These are phyloP conservation scores for Diceros bicornis DNA, from an alignment of 2,797 vertebrate genomes.

Conservation along the genomic window DNA sequence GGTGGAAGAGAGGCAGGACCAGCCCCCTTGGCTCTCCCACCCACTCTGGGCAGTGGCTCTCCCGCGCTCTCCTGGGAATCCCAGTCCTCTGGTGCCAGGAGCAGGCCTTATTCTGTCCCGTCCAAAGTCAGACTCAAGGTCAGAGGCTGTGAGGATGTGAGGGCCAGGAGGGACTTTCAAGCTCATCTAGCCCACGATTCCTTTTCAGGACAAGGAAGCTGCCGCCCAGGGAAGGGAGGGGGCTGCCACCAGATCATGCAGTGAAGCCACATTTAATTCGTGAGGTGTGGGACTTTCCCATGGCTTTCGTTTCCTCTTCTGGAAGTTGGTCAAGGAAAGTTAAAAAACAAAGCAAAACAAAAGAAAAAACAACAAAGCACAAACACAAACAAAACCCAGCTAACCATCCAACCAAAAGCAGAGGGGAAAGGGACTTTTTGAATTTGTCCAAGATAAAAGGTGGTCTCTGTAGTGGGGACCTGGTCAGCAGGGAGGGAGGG, in stretches of 20 bases:
- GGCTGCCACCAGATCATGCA: background rate
- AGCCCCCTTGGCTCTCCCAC: background rate
- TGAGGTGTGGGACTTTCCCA: background rate
- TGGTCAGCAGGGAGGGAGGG: background rate
- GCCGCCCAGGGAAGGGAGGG: background rate
- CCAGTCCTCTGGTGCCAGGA: rapidly evolving
- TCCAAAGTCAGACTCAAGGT: background rate
- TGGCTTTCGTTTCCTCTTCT: background rate
- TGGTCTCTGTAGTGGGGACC: background rate
- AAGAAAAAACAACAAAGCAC: background rate
- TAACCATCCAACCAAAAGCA: background rate
- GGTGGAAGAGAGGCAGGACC: too few relatives aligned
- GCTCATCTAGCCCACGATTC: background rate
- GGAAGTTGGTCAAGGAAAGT: background rate
- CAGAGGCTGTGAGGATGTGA: background rate
- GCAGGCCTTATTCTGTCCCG: background rate
- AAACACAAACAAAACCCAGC: background rate
- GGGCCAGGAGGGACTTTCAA: background rate
- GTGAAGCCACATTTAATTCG: background rate
- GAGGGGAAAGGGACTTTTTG: background rate
- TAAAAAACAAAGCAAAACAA: background rate
- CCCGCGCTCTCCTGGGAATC: background rate
- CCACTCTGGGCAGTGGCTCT: background rate
- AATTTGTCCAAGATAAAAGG: background rate
- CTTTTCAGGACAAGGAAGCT: background rate